These are phyloP conservation scores for Hydropotes inermis DNA, from an alignment of 2,113 vertebrate genomes.

Conservation along the genomic window DNA sequence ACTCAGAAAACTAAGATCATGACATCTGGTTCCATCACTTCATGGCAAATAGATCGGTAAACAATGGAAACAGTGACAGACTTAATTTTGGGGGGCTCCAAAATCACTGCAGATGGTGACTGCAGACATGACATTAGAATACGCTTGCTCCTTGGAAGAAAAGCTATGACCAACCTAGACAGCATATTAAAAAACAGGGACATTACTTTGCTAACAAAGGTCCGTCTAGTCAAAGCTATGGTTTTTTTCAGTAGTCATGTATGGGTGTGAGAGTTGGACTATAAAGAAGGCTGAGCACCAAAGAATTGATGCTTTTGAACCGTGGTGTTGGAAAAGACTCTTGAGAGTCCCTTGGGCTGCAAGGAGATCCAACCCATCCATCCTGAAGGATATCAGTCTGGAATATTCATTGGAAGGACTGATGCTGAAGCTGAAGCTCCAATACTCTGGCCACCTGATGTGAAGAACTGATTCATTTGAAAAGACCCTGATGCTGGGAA, in stretches of 20 bases:
- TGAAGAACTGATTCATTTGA: rapidly evolving
- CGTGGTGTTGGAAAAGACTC: neutral
- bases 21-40: neutral
- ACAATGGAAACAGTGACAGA: neutral
- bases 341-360: neutral
- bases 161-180: neutral
- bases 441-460: neutral
- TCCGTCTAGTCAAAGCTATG: neutral
- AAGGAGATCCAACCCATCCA: neutral
- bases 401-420: neutral
- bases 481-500: neutral
- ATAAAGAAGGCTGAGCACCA: rapidly evolving
- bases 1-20: neutral
- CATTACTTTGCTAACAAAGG: neutral
- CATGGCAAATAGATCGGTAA: neutral
- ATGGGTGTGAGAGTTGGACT: neutral
- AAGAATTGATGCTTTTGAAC: neutral
- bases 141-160: neutral
- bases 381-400: neutral
- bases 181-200: neutral
- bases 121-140: neutral
- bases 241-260: neutral
- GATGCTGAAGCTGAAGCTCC: neutral
- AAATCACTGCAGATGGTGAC: neutral
- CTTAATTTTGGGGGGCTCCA: neutral